Conservation (phyloP, 2,797 vertebrate genomes). For the Myotis vivesi region DNA sequence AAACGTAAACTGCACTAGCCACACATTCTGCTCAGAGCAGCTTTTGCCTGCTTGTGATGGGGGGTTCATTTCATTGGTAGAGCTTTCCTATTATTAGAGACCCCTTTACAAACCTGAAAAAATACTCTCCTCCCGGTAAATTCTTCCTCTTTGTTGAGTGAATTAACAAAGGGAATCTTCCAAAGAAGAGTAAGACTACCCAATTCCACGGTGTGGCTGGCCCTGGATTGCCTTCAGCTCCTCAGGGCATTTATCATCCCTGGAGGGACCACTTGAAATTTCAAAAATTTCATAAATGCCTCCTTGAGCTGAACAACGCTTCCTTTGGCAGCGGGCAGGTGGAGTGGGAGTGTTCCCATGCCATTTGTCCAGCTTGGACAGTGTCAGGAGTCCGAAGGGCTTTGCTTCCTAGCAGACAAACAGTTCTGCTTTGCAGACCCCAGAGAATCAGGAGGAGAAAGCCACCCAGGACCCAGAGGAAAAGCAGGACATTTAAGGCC, state of each 20-base stretch:
- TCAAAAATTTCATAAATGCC: conserved; percentile 28
- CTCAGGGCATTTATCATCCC: not conserved
- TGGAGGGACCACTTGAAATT: not conserved
- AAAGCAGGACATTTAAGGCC: conserved; percentile 6
- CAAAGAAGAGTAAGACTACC: conserved; percentile 4
- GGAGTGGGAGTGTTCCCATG: not conserved
- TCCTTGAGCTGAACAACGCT: not conserved
- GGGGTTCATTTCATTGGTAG: not conserved
- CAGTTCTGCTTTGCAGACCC: conserved; percentile 34
- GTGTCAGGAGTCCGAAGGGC: conserved; percentile 28
- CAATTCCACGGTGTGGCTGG: not conserved
- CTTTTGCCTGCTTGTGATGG: not conserved
- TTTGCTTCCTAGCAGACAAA: conserved; percentile 7
- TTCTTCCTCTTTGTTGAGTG: not conserved
- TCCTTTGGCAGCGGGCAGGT: conserved; percentile 1
- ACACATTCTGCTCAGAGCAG: not conserved
- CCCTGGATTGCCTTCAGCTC: not conserved
- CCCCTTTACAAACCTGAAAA: not conserved
- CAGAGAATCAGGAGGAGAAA: conserved; percentile 25
- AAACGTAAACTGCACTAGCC: not conserved
- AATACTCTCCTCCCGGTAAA: not conserved
- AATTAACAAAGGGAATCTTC: conserved; percentile 20
- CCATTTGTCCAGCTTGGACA: not conserved
- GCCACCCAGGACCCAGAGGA: not conserved
- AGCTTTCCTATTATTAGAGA: not conserved